phyloP scores from a whole-genome alignment of 2,888 invertebrate species.

The Acrobasis repandana region DNA sequence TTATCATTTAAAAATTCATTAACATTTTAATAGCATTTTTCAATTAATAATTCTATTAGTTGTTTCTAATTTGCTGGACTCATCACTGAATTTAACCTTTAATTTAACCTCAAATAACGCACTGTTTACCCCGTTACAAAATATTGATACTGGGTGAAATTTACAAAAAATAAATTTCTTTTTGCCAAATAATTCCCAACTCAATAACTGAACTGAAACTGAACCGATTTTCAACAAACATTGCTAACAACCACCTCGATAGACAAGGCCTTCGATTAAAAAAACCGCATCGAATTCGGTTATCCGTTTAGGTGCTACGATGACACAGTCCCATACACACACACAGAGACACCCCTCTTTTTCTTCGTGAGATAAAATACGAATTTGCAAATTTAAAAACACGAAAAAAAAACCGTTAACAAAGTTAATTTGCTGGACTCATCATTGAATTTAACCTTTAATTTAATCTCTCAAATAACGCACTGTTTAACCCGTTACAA shows the following conservation, averaged over 20 bases:
- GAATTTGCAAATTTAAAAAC: not conserved
- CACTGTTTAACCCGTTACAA: constrained; percentile 50
- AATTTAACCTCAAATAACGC: constrained; percentile 40
- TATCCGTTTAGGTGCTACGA: no score
- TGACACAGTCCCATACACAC: no score
- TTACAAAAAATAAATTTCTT: constrained; percentile 40
- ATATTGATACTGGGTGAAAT: constrained; percentile 54
- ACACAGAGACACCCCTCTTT: no score
- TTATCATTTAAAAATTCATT: no score
- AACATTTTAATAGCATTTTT: no score
- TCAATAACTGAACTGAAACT: no score
- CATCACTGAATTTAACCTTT: constrained; percentile 48
- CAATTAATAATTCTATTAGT: no score
- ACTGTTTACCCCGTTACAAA: constrained; percentile 51
- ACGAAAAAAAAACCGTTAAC: constrained; percentile 24
- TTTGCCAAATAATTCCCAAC: constrained; percentile 36
- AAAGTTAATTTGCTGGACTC: constrained; percentile 36
- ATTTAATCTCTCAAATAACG: constrained; percentile 40
- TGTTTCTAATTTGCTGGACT: constrained; percentile 34
- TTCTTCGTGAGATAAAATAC: no score
- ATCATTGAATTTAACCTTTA: constrained; percentile 47
- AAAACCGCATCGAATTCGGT: no score
- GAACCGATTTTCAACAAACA: no score
- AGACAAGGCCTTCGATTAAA: no score
- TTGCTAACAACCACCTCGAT: no score